These are phyloP conservation scores for Gambusia holbrooki DNA, from an alignment of 2,113 vertebrate genomes.

Conservation along the genomic window DNA sequence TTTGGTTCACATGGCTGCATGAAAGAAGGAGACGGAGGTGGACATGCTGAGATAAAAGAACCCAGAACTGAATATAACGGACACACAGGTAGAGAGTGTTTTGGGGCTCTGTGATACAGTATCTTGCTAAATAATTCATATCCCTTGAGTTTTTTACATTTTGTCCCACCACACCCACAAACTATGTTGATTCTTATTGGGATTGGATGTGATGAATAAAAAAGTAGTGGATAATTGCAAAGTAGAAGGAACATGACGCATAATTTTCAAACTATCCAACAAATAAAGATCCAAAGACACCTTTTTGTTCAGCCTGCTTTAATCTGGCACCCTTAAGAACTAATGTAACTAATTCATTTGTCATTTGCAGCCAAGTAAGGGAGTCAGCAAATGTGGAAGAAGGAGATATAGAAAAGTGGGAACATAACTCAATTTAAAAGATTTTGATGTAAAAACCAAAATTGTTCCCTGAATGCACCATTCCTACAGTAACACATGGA, in stretches of 20 bases:
- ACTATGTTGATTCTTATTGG: too few relatives aligned
- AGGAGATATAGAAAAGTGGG: too few relatives aligned
- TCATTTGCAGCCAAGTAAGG: not conserved
- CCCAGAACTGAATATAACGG: slow-evolving; percentile 33
- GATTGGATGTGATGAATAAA: too few relatives aligned
- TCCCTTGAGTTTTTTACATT: not conserved
- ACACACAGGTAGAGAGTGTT: slow-evolving; percentile 3
- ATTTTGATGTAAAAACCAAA: not conserved
- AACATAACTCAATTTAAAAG: too few relatives aligned
- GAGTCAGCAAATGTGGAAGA: not conserved
- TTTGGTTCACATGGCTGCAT: slow-evolving; percentile 82
- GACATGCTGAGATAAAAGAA: slow-evolving; percentile 65
- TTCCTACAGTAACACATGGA: not conserved
- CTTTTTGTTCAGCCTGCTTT: not conserved
- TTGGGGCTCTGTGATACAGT: not conserved
- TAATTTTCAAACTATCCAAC: not conserved
- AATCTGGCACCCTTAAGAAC: not conserved
- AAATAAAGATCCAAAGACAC: not conserved
- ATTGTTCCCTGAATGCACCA: not conserved
- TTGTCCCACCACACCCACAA: too few relatives aligned
- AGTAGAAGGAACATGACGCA: too few relatives aligned
- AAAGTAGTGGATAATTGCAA: too few relatives aligned
- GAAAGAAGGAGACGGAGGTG: slow-evolving; percentile 76
- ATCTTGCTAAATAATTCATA: not conserved
- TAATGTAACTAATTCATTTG: not conserved